These are phyloP conservation scores for Diarsia brunnea DNA, from an alignment of 2,888 invertebrate genomes.

Conservation along the genomic window DNA sequence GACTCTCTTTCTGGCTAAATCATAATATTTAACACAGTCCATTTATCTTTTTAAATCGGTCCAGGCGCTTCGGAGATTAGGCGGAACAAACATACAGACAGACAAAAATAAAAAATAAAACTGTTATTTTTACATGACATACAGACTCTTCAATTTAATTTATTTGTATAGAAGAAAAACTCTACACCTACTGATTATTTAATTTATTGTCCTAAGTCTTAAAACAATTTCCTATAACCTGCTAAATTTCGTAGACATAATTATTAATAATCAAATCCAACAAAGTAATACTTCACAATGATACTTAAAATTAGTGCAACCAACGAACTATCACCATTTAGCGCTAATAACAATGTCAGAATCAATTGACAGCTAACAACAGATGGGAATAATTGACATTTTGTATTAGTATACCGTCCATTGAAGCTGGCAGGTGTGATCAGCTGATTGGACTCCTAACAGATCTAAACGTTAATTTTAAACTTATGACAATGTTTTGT, in stretches of 20 bases:
- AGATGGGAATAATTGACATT: conserved; percentile 33
- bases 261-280: background rate
- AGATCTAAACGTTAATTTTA: background rate
- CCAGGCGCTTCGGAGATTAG: too few species aligned
- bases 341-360: conserved; percentile 43
- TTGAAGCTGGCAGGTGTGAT: conserved; percentile 33
- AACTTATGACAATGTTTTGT: conserved; percentile 2
- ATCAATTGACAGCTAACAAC: conserved; percentile 13
- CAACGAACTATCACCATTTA: background rate
- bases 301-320: background rate
- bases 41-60: background rate
- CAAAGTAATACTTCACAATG: background rate
- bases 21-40: background rate
- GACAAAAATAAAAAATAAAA: too few species aligned
- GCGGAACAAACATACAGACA: too few species aligned
- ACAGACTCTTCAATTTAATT: too few species aligned
- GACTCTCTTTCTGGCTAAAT: background rate
- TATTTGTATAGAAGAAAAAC: too few species aligned
- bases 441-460: conserved; percentile 7
- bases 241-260: too few species aligned
- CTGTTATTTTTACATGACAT: too few species aligned
- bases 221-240: too few species aligned
- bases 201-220: too few species aligned
- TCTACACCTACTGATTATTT: too few species aligned
- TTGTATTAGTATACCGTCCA: conserved; percentile 37